These are phyloP conservation scores for Cheilosia urbana DNA, from an alignment of 2,888 invertebrate genomes.

Conservation along the genomic window DNA sequence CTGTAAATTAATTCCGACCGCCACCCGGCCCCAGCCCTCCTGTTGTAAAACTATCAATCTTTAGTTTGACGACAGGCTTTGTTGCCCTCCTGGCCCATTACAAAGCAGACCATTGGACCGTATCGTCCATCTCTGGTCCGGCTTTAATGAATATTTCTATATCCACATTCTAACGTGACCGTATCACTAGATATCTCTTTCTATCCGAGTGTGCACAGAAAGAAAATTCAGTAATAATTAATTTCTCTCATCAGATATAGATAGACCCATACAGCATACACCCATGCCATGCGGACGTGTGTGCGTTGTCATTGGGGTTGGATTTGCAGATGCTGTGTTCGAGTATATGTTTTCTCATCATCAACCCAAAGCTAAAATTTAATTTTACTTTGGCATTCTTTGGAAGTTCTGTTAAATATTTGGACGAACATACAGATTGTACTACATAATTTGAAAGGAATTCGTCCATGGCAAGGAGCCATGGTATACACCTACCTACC, in stretches of 20 bases:
- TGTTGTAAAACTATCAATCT: conserved; percentile 77
- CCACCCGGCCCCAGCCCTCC: background rate
- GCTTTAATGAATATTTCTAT: conserved; percentile 62
- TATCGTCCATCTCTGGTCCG: conserved; percentile 35
- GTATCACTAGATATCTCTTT: conserved; percentile 20
- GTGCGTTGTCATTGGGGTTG: background rate
- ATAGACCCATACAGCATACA: background rate
- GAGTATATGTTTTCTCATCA: conserved; percentile 43
- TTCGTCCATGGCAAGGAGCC: conserved; percentile 14
- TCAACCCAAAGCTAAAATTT: conserved; percentile 64
- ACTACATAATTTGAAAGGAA: conserved; percentile 37
- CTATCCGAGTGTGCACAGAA: conserved; percentile 21
- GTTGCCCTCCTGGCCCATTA: conserved; percentile 21
- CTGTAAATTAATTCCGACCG: conserved; percentile 71
- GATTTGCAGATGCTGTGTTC: background rate
- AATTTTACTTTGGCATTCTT: conserved; percentile 70
- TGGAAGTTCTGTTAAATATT: conserved; percentile 63
- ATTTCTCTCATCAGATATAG: conserved; percentile 45
- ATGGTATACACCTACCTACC: background rate
- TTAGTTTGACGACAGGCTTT: conserved; percentile 66
- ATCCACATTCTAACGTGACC: background rate
- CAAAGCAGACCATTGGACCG: conserved; percentile 27
- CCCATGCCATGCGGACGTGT: background rate
- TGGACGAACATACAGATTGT: conserved; percentile 45
- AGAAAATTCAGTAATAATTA: conserved; percentile 67